Conservation (phyloP, 2,113 vertebrate genomes). For the Rhynchomys soricoides region DNA sequence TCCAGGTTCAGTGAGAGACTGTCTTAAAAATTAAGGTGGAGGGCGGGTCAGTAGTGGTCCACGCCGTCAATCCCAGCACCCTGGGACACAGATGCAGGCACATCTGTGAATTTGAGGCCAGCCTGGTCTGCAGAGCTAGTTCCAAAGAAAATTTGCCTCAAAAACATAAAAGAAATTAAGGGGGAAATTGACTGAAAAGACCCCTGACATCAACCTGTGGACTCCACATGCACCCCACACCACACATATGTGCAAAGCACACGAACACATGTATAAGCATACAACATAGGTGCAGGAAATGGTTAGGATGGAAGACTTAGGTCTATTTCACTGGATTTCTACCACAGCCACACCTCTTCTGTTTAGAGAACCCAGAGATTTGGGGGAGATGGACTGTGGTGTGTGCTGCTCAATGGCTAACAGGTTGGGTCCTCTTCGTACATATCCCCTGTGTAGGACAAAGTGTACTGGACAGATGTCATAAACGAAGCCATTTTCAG, state of each 20-base stretch:
- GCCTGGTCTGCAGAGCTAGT: neutral
- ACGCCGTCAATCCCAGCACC: neutral
- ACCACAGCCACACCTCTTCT: neutral
- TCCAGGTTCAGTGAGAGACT: neutral
- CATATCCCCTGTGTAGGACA: constrained; percentile 84
- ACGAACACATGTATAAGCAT: too few relatives aligned
- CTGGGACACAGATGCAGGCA: neutral
- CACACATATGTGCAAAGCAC: neutral
- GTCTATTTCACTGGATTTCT: neutral
- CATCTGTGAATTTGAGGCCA: neutral
- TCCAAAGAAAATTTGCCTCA: neutral
- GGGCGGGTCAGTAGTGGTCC: rapidly evolving
- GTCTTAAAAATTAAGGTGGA: neutral
- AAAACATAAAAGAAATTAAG: neutral
- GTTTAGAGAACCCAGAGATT: neutral
- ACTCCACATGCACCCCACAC: neutral
- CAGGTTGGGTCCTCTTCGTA: neutral
- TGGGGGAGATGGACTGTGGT: too few relatives aligned
- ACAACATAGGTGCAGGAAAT: neutral
- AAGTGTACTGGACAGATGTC: constrained; percentile 93
- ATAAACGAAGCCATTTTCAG: constrained; percentile 93
- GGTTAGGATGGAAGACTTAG: neutral
- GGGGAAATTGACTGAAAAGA: too few relatives aligned
- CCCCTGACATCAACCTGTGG: neutral
- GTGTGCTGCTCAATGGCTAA: neutral